These are phyloP conservation scores for Hirundo rustica DNA, from an alignment of 2,797 vertebrate species.

Conservation along the genomic window DNA sequence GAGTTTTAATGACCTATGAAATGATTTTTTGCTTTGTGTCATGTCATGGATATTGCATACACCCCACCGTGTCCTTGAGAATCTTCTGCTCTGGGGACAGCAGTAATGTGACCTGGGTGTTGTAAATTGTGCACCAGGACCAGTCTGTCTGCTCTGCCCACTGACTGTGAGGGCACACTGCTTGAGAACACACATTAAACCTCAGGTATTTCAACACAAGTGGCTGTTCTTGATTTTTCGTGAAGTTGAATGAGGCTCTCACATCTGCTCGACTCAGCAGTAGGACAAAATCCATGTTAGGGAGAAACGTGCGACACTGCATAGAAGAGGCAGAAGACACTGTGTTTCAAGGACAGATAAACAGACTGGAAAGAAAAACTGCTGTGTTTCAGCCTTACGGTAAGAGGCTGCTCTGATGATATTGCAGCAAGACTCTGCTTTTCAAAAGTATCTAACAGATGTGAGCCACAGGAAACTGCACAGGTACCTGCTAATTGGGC, in stretches of 20 bases:
- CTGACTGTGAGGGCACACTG: neutral
- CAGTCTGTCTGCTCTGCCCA: neutral
- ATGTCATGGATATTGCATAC: neutral
- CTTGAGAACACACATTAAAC: neutral
- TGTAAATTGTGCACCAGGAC: neutral
- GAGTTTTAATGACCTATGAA: neutral
- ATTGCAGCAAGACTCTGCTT: neutral
- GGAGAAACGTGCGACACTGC: neutral
- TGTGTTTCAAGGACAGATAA: neutral
- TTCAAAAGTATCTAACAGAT: neutral
- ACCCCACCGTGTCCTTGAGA: neutral
- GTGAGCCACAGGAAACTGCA: neutral
- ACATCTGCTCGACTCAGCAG: neutral
- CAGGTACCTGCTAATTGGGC: neutral
- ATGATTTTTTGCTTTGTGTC: neutral
- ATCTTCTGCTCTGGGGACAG: neutral
- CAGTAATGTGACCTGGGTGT: neutral
- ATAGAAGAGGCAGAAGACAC: neutral
- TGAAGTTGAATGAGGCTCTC: neutral
- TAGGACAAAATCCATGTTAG: neutral
- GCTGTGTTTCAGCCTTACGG: neutral
- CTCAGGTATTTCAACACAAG: neutral
- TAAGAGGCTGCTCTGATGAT: neutral
- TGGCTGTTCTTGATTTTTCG: neutral
- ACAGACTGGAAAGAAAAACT: neutral